Evolutionary conservation across 2,113 vertebrate species (phyloP).

Genomic region (Gambusia affinis): DNA sequence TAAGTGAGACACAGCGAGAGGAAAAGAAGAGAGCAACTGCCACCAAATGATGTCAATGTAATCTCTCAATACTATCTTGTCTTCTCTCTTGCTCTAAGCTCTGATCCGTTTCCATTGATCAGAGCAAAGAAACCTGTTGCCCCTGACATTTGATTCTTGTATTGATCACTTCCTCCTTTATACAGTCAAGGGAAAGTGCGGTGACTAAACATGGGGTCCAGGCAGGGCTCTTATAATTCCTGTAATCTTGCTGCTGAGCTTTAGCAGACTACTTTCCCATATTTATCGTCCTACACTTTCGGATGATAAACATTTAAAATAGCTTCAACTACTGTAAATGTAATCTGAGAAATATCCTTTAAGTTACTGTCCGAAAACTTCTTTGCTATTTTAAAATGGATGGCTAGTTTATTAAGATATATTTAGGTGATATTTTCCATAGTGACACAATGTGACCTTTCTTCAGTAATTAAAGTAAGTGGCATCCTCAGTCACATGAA

Average conservation of each 20-base stretch:
- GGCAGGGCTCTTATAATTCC: slow-evolving; percentile 61
- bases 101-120: slow-evolving; percentile 83
- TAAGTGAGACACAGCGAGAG: slow-evolving; percentile 14
- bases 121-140: slow-evolving; percentile 80
- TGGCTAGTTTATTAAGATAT: slow-evolving; percentile 62
- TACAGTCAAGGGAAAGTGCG: slow-evolving; percentile 77
- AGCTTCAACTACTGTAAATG: not conserved
- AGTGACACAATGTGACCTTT: slow-evolving; percentile 78
- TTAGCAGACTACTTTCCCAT: slow-evolving; percentile 27
- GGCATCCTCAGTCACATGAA: slow-evolving; percentile 69
- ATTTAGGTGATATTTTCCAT: slow-evolving; percentile 76
- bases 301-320: slow-evolving; percentile 8
- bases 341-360: not conserved
- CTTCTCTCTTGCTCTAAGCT: slow-evolving; percentile 74
- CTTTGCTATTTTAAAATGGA: slow-evolving; percentile 17
- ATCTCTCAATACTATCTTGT: slow-evolving; percentile 82
- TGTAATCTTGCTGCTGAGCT: slow-evolving; percentile 67
- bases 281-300: not conserved
- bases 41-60: slow-evolving; percentile 75
- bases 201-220: slow-evolving; percentile 63
- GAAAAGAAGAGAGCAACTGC: slow-evolving; percentile 48
- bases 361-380: not conserved
- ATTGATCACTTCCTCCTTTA: slow-evolving; percentile 85
- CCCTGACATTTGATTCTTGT: slow-evolving; percentile 81
- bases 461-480: slow-evolving; percentile 72